A percentile compares a stretch with the other conserved stretches of the same genome.
phyloP scores from a whole-genome alignment of 2,113 vertebrate genomes.

The Nansenia antarctica region DNA sequence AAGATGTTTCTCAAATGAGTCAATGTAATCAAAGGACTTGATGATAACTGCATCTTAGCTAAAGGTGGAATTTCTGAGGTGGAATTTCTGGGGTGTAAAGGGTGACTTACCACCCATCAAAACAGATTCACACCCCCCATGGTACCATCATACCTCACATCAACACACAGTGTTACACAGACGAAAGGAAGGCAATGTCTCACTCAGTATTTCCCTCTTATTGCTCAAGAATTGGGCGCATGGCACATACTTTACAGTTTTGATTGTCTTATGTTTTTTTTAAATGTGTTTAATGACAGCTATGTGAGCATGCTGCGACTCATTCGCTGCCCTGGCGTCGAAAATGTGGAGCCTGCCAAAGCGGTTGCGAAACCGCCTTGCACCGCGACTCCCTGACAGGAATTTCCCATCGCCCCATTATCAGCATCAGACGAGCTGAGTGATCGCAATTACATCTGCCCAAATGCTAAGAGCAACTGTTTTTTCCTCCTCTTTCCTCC shows the following conservation, averaged over 20 bases:
- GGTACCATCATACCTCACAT: conserved; percentile 12
- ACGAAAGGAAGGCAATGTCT: conserved; percentile 44
- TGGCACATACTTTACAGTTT: conserved; percentile 58
- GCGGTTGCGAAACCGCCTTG: conserved; percentile 72
- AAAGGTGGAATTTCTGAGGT: no score
- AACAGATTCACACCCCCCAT: no score
- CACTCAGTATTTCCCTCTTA: conserved; percentile 39
- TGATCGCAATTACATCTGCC: conserved; percentile 81
- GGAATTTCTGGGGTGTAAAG: no score
- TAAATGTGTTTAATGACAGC: conserved; percentile 75
- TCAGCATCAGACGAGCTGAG: conserved; percentile 82
- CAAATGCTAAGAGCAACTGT: conserved; percentile 75
- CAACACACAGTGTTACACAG: conserved; percentile 37
- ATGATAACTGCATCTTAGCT: no score
- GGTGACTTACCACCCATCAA: no score
- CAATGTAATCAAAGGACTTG: neutral
- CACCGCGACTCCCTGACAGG: conserved; percentile 72
- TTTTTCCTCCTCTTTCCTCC: conserved; percentile 50
- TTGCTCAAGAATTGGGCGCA: conserved; percentile 47
- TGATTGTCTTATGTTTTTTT: conserved; percentile 59
- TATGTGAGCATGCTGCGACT: conserved; percentile 74
- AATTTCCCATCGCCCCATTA: conserved; percentile 82
- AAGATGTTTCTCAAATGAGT: no score
- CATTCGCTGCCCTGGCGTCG: conserved; percentile 70
- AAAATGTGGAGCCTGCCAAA: conserved; percentile 69